Base-by-base conservation (phyloP, 2,113 vertebrate species). In the Hippopotamus amphibius region DNA sequence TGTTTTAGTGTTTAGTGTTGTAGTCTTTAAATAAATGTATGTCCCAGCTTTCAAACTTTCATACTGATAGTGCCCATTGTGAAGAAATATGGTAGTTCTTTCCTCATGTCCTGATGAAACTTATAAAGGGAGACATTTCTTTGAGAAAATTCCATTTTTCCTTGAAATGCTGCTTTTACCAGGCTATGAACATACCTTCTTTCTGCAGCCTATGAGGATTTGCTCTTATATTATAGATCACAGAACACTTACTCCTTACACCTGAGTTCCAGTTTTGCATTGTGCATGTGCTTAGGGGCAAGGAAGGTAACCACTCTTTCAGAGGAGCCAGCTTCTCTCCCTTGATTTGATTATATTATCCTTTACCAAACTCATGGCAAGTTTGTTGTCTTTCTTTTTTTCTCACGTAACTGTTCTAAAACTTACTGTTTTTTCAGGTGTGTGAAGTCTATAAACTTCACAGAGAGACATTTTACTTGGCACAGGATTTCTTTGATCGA, bases 401-500 rank as follows among this genome's bases (percentile, higher is more conserved):
- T 11, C 53, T 71, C 43, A 46, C 59, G 21, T 76, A 53, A 71
- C 71, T 68, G 3, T 46, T 61, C n/a, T 88, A 43, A 88, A 85
- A 53, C 37, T 12, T 26, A 15, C 55, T 77, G 10, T 68, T 55
- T 81, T 41, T 59, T 95, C 96, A 99, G 99, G 99, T 99, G 90
- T 99, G 99, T 83, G 99, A 99, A 93, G 99, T 99, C 79, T 99
- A 99, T 98, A 99, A 99, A 65, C 99, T 99, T 65, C 99, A 99
- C 97, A 98, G 99, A 90, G 99, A 99, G 98, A 99, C 99, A 0
- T 99, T 99, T 97, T 99, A 99, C 98, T 98, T 99, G 96, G 99
- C 99, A 53, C 99, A 99, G 98, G 99, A 99, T 97, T 99, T 99
- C 98, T 99, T 99, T 61, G 99, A 99, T 97, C 99, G 99, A 19